Base-by-base conservation (phyloP, 1,140 invertebrate genomes). In the Drosophila obscura region DNA sequence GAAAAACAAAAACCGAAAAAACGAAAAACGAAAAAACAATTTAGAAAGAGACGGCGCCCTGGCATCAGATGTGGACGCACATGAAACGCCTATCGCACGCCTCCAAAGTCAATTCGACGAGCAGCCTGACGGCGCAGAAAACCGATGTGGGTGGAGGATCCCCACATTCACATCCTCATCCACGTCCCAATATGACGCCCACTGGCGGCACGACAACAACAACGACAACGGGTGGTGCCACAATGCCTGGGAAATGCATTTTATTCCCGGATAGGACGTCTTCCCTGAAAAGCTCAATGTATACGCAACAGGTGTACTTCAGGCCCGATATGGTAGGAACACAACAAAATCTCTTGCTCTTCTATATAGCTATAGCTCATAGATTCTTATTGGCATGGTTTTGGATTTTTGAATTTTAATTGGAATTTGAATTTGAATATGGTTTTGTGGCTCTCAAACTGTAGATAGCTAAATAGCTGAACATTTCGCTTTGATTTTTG, bases 1-100 rank as follows among this genome's bases (percentile, higher is more conserved):
- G 11, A 3, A 11, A 13, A 59, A 48, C 19, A 35, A 15, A 28
- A 28, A 28, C 26, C 19, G 19, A 31, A 6, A 7, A 31, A 31
- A 9, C 48, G 8, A 46, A 58, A 28, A 62, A 59, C 43, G 51
- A 45, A 73, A 53, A 63, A 73, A 61, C 55, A 46, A 81, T 87
- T 65, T 87, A 91, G 82, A 91, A 88, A 81, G 90, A 90, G 35
- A 71, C 68, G 53, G 88, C 83, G 68, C 90, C 90, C 39, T 91
- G 90, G 90, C 90, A 91, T 85, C 90, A 91, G 71, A 90, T 91
- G 78, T 91, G 90, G 90, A 90, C 90, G 64, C 90, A 91, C 55
- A 91, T 91, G 90, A 91, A 91, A 79, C 90, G 90, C 66, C 76
- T 91, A 48, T 91, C 90, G 50, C 90, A 91, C 75, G 83, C 85